phyloP scores from a whole-genome alignment of 2,888 invertebrate species.

The Cecidostiba fungosa region DNA sequence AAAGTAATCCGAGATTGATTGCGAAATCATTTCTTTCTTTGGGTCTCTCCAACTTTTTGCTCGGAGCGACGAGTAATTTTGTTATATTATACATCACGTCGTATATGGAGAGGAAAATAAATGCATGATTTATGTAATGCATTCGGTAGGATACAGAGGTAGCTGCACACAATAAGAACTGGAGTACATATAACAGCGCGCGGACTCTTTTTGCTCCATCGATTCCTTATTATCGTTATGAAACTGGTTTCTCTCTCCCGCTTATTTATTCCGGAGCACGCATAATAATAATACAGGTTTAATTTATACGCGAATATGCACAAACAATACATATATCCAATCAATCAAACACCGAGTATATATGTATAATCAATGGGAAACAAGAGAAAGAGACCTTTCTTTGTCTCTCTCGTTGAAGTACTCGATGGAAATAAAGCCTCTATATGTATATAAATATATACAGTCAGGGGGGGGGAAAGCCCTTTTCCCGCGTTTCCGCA shows the following conservation, averaged over 20 bases:
- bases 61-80: conserved; percentile 3
- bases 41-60: not conserved
- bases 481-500: conserved; percentile 46
- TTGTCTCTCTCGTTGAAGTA: not conserved
- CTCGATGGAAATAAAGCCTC: conserved; percentile 45
- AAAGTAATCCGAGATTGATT: not conserved
- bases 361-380: not conserved
- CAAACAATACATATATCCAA: not conserved
- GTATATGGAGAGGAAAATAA: not conserved
- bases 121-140: not conserved
- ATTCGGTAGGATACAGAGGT: not conserved
- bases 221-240: conserved; percentile 18
- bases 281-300: not conserved
- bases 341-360: not conserved
- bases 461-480: conserved; percentile 11
- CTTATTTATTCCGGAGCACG: not conserved
- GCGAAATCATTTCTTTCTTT: conserved; percentile 3
- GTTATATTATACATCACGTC: not conserved
- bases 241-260: conserved; percentile 1
- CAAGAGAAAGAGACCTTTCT: not conserved
- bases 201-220: not conserved
- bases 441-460: not conserved
- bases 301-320: not conserved
- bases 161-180: not conserved
- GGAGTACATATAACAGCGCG: not conserved